Evolutionary conservation across 2,797 vertebrate genomes (phyloP), one percentile per base, ranked within the genome.

Genomic region (Acanthornis magna): DNA sequence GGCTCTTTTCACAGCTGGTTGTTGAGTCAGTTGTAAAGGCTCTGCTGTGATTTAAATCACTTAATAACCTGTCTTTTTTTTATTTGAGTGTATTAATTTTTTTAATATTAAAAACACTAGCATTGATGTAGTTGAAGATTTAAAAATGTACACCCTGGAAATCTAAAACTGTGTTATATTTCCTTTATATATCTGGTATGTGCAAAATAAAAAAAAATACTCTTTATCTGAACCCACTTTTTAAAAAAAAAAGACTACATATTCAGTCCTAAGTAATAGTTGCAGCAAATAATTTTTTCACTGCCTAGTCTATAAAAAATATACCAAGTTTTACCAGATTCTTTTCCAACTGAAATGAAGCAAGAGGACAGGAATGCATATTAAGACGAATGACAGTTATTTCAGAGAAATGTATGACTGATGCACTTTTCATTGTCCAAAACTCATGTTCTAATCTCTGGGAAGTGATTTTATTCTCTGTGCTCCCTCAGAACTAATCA

Each of bases 21-120:
- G 54, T 80, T 76, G 51, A 96, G 68, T 75, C 34, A 65, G n/a
- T 93, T 91, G 50, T 95, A 29, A 53, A 77, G 65, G 43, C 51
- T 96, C 50, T 82, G 77, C 83, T 94, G 89, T 81, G 67, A 89
- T 92, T 95, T 96, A 97, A 96, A 92, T 96, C 81, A 95, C 48
- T 96, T 94, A 91, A 94, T 88, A 91, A 88, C 23, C 36, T 83
- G 40, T 38, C 6, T 55, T 60, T 67, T 32, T 70, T 68, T 7
- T 3, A 51, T 55, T 71, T 34, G 9, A 20, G 10, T 19, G 18
- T 79, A 42, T 42, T 42, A 14, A 42, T 66, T 84, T 72, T 68
- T 51, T 40, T 12, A 70, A 83, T 21, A 38, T 61, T 58, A 91
- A 85, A 61, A 85, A 77, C 54, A 72, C 29, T 73, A 57, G 1